Percentiles rank a stretch among this genome's conserved stretches.
Evolutionary conservation across 1,140 invertebrate species (phyloP).

Genomic region (Caenorhabditis brenneri): DNA sequence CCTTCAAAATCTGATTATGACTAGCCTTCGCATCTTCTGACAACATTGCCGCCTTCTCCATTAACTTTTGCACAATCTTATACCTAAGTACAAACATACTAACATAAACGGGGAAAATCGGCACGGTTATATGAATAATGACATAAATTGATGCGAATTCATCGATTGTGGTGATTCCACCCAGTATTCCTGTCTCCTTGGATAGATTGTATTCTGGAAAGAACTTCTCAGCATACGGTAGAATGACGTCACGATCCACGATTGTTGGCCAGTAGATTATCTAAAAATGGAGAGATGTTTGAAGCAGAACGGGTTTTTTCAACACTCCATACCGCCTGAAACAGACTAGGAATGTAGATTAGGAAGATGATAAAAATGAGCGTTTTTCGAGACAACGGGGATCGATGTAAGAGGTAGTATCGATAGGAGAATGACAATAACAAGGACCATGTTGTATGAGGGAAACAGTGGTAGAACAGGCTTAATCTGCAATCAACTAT

Average conservation of each 20-base stretch:
- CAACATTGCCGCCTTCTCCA: not conserved
- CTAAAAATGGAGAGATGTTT: not conserved
- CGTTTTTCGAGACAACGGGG: not conserved
- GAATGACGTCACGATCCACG: not conserved
- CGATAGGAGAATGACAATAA: not conserved
- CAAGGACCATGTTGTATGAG: not conserved
- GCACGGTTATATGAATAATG: not conserved
- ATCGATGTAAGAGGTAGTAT: not conserved
- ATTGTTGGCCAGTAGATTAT: constrained; percentile 2
- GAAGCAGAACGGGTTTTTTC: not conserved
- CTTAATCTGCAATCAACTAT: not conserved
- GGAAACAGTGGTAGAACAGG: constrained; percentile 1
- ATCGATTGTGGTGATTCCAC: not conserved
- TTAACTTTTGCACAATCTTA: not conserved
- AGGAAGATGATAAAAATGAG: not conserved
- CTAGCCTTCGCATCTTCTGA: not conserved
- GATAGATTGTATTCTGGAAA: not conserved
- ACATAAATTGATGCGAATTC: not conserved
- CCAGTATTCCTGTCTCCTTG: not conserved
- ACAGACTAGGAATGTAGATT: not conserved
- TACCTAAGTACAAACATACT: not conserved
- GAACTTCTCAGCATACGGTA: not conserved
- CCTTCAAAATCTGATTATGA: not conserved
- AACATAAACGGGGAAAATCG: not conserved
- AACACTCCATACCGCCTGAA: not conserved